A percentile compares a stretch with the other conserved stretches of the same genome.
phyloP scores from a whole-genome alignment of 1,140 invertebrate genomes.

The Caenorhabditis tropicalis region DNA sequence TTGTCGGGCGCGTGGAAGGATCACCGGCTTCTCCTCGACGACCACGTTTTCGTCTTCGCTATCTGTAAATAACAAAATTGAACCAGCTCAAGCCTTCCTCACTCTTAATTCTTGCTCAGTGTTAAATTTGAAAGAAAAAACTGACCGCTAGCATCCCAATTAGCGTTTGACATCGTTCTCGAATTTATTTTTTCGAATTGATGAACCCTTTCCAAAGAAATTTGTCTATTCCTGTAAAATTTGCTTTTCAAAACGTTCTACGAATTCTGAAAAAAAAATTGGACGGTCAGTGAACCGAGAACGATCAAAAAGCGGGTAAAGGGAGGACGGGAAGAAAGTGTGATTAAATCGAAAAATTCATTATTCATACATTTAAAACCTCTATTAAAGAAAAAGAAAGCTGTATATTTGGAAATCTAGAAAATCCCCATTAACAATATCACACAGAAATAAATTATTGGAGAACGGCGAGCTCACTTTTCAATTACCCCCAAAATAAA shows the following conservation, averaged over 20 bases:
- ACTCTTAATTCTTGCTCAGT: not conserved
- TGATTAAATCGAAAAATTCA: not conserved
- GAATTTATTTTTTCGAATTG: constrained; percentile 10
- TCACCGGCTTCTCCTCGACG: constrained; percentile 52
- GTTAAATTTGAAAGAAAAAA: not conserved
- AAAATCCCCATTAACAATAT: not conserved
- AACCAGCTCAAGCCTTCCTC: not conserved
- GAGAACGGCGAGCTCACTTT: not conserved
- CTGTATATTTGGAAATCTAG: not conserved
- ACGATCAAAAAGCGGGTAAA: not conserved
- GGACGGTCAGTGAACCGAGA: not conserved
- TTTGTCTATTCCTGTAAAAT: not conserved
- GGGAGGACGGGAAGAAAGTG: not conserved
- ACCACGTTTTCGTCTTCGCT: constrained; percentile 48
- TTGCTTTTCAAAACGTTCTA: not conserved
- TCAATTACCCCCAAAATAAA: not conserved
- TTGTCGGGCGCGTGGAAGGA: constrained; percentile 40
- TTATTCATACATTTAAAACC: constrained; percentile 36
- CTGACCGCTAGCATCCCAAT: constrained; percentile 27
- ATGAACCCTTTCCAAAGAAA: constrained; percentile 35
- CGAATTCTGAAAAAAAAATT: not conserved
- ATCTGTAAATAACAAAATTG: constrained; percentile 6
- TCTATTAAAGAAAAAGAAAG: not conserved
- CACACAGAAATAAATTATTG: constrained; percentile 31
- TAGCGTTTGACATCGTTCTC: constrained; percentile 12